Evolutionary conservation across 2,113 vertebrate genomes (phyloP).

Genomic region (Aramus guarauna): DNA sequence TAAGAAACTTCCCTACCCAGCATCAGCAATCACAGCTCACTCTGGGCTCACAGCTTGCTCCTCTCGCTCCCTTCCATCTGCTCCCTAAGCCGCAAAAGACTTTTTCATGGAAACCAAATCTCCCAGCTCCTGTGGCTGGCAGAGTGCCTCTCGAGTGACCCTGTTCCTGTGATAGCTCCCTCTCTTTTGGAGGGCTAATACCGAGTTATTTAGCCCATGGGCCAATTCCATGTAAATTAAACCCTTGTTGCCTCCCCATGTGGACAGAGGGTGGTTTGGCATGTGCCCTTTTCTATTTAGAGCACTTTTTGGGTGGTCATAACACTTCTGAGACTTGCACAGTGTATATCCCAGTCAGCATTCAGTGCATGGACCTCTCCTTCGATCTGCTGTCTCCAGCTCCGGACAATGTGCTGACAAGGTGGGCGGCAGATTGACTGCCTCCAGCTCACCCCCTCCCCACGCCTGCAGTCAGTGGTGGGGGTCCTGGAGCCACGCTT

Average conservation of each 20-base stretch:
- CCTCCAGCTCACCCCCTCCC: not conserved
- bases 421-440: not conserved
- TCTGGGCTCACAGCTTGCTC: not conserved
- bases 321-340: not conserved
- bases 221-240: not conserved
- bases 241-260: not conserved
- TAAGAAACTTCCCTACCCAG: not conserved
- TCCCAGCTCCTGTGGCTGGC: not conserved
- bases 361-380: not conserved
- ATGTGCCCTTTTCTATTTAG: not conserved
- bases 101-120: not conserved
- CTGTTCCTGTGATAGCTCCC: not conserved
- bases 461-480: not conserved
- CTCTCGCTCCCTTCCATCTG: not conserved
- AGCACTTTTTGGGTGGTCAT: not conserved
- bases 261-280: accelerated
- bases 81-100: not conserved
- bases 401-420: not conserved
- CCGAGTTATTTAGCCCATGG: not conserved
- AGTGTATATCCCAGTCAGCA: not conserved
- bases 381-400: accelerated
- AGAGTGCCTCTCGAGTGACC: not conserved
- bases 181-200: not conserved
- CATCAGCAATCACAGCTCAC: not conserved
- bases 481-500: not conserved